Conservation (phyloP, 2,888 invertebrate genomes). For the Xanthia icteritia region DNA sequence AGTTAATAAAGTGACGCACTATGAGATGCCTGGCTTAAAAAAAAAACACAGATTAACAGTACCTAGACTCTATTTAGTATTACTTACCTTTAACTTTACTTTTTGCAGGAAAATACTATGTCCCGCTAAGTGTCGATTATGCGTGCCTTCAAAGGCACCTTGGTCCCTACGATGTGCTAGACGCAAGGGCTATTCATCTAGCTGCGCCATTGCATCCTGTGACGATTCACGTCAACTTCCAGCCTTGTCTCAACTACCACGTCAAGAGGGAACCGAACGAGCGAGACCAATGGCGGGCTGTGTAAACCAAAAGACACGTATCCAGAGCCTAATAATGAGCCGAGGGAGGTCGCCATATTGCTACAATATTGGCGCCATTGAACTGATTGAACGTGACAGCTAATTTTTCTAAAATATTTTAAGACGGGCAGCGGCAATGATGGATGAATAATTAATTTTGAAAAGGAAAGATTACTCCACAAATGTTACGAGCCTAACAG, state of each 20-base stretch:
- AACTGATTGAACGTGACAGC: constrained; percentile 57
- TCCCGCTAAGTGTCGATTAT: constrained; percentile 95
- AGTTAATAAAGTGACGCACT: constrained; percentile 35
- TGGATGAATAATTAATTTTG: not conserved
- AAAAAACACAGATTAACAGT: not conserved
- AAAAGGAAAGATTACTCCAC: constrained; percentile 7
- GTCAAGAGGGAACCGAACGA: constrained; percentile 81
- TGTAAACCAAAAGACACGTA: constrained; percentile 58
- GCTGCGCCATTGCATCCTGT: constrained; percentile 95
- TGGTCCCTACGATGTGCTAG: constrained; percentile 90
- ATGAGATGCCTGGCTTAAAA: not conserved
- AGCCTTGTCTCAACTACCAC: constrained; percentile 85
- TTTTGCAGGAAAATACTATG: constrained; percentile 92
- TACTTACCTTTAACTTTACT: not conserved
- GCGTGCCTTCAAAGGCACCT: constrained; percentile 93
- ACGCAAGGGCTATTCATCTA: constrained; percentile 88
- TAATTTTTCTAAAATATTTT: constrained; percentile 31
- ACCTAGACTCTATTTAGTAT: not conserved
- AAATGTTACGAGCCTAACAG: constrained; percentile 22
- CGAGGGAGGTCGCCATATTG: constrained; percentile 35
- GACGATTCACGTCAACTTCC: constrained; percentile 96
- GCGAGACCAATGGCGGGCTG: constrained; percentile 78
- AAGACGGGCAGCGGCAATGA: not conserved
- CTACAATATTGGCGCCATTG: constrained; percentile 44
- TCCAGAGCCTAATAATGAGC: constrained; percentile 44